A percentile compares a stretch with the other conserved stretches of the same genome.
Conservation (phyloP, 1,140 invertebrate species). For the Dendroctonus valens region DNA sequence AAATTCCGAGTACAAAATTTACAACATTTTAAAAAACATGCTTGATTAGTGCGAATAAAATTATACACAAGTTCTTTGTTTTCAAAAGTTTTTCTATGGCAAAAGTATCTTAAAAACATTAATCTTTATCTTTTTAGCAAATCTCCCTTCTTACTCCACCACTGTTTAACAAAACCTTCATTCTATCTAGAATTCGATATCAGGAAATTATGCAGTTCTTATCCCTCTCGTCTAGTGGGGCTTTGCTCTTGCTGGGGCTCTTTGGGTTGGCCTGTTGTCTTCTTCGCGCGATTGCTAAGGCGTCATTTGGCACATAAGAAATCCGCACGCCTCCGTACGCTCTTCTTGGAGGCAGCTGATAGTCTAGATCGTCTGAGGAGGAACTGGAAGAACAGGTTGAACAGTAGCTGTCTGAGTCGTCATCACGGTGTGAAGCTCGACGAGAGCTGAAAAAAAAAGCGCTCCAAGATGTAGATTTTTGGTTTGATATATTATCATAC, state of each 20-base stretch:
- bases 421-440: constrained; percentile 45
- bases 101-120: no score
- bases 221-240: constrained; percentile 12
- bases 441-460: constrained; percentile 17
- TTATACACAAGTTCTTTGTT: background rate
- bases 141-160: background rate
- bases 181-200: constrained; percentile 11
- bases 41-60: background rate
- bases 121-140: background rate
- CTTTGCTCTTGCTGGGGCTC: constrained; percentile 6
- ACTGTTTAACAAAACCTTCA: constrained; percentile 3
- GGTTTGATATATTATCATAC: no score
- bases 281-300: constrained; percentile 72
- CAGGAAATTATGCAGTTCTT: constrained; percentile 31
- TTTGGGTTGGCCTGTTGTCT: constrained; percentile 54
- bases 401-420: constrained; percentile 76
- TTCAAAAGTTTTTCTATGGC: background rate
- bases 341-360: constrained; percentile 75
- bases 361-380: constrained; percentile 79
- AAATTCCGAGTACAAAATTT: background rate
- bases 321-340: constrained; percentile 84
- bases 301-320: constrained; percentile 87
- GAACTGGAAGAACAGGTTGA: constrained; percentile 83
- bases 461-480: constrained; percentile 35
- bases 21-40: background rate